phyloP scores from a whole-genome alignment of 2,797 vertebrate genomes.

The Amblyraja radiata region DNA sequence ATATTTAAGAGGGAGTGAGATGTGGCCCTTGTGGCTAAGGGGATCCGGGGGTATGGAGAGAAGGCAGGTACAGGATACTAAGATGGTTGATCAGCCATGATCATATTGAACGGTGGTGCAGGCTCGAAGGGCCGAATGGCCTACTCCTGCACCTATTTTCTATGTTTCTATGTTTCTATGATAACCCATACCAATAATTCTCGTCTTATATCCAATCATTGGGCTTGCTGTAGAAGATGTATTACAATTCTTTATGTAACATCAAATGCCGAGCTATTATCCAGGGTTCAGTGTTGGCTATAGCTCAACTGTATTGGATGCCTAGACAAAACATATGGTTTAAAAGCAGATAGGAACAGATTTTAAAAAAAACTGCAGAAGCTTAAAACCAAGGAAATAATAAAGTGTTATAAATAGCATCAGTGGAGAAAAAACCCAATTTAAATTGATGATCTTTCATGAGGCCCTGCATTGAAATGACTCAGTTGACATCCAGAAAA shows the following conservation, averaged over 20 bases:
- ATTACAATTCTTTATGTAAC: neutral
- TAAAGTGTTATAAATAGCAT: neutral
- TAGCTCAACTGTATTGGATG: neutral
- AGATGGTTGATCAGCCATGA: too few species aligned
- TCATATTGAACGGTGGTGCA: too few species aligned
- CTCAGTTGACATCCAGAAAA: neutral
- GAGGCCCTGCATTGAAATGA: neutral
- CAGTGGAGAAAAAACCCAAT: neutral
- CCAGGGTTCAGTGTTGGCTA: neutral
- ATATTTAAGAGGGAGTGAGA: too few species aligned
- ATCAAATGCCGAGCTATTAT: neutral
- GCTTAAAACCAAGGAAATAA: neutral
- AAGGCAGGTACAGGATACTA: too few species aligned
- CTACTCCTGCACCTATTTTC: too few species aligned
- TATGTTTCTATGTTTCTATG: too few species aligned
- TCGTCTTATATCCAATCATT: neutral
- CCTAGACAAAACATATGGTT: neutral
- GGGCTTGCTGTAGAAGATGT: neutral
- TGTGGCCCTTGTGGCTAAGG: too few species aligned
- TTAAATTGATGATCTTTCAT: neutral
- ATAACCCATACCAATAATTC: neutral
- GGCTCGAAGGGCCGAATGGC: too few species aligned
- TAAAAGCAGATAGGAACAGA: neutral
- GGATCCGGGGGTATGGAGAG: too few species aligned
- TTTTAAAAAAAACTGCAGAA: neutral